Base-by-base conservation (phyloP, 2,797 vertebrate species). In the Schizopygopsis malacanthus region DNA sequence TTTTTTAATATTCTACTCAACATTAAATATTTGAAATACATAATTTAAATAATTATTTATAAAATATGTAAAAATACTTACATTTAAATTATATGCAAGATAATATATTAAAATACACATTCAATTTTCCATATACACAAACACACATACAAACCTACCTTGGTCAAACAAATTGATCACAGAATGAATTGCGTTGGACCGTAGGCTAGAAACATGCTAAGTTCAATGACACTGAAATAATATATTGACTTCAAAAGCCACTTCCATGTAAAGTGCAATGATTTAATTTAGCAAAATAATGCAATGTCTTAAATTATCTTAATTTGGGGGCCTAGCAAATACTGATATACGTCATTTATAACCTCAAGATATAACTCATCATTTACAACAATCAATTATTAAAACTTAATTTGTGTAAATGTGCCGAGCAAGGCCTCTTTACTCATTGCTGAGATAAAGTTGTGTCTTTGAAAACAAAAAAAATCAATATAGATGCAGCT, bases 401-500 rank as follows among this genome's bases (percentile, higher is more conserved):
- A 59, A 59, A 56, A 6, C 33, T 6, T 39, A 39, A 56, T n/a
- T 77, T 59, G 18, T 56, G 75, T 77, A 77, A 33, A n/a, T 25
- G 41, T 82, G 39, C 15, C 61, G 45, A 52, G 20, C 37, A 69
- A 79, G 59, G 6, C 50, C 12, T 76, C 43, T 75, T 84, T 52
- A 52, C 76, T 81, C 63, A 39, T 16, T 52, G 28, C 47, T 78
- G 0, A 45, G 67, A 76, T 37, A 25, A 69, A 47, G 11, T 22
- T 72, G 22, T 47, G 16, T 56, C 41, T 78, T 15, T 67, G 84
- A 16, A n/a, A 82, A 81, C 10, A 63, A 78, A 45, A 56, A 56
- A 45, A 41, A 82, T 75, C 80, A 13, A 87, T 75, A 69, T 6
- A 86, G n/a, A 72, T 39, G 65, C 81, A 84, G 72, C 78, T 61